Evolutionary conservation across 2,797 vertebrate species (phyloP).

Genomic region (Protonibea diacanthus): DNA sequence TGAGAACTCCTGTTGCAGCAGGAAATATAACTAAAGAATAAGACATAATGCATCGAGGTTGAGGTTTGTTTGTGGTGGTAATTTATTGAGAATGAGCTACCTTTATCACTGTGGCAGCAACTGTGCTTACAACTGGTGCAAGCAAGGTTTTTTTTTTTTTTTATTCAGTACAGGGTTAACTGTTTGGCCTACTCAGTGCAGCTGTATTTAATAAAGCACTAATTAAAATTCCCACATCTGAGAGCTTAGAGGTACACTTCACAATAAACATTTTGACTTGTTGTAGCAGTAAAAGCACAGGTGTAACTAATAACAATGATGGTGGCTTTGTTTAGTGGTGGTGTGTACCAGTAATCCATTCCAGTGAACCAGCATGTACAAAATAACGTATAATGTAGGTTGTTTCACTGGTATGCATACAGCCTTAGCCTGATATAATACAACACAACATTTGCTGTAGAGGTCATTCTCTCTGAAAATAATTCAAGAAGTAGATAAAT

Average conservation of each 20-base stretch:
- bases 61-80: background rate
- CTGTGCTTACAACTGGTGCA: background rate
- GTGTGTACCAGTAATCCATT: background rate
- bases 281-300: background rate
- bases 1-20: background rate
- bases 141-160: background rate
- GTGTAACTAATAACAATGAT: slow-evolving; percentile 14
- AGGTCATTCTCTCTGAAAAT: background rate
- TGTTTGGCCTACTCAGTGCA: background rate
- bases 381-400: background rate
- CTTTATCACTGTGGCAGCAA: background rate
- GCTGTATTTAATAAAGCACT: slow-evolving; percentile 18
- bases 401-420: background rate
- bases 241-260: slow-evolving; percentile 8
- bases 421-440: background rate
- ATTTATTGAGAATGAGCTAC: background rate
- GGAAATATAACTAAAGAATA: background rate
- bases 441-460: background rate
- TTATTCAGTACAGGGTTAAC: background rate
- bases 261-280: background rate
- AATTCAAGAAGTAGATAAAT: background rate
- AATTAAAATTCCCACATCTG: background rate
- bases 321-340: background rate
- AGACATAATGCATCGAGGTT: background rate
- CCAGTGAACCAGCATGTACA: background rate